Base-by-base conservation (phyloP, 1,140 invertebrate genomes). In the Calliphora vicina region DNA sequence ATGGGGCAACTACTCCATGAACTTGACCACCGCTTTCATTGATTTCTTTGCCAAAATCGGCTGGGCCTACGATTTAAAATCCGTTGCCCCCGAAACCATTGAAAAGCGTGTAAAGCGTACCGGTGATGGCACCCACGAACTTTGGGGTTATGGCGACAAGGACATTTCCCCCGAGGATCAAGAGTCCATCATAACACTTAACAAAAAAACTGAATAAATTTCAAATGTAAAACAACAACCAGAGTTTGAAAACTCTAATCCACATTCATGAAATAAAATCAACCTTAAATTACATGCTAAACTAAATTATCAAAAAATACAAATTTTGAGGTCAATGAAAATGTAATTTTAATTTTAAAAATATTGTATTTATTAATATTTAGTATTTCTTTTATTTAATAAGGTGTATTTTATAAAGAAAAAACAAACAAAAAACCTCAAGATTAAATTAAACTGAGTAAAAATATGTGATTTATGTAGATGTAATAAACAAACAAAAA, bases 1-100 rank as follows among this genome's bases (percentile, higher is more conserved):
- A 87, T 91, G 96, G 0, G 95, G 96, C 57, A 93, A 94, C 87
- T 96, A 95, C 91, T 91, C 92, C 12, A 89, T 94, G 4, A 98
- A 98, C 87, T 91, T 95, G 45, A 97, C 96, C 0, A 96, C 94
- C 0, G 91, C 92, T 3, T 96, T 97, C 88, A 97, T 98, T 83
- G 96, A 98, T 86, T 93, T 95, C 81, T 95, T 95, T 87, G 94
- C 95, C 1, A 93, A 93, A 86, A 93, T 98, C 81, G 97, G 97
- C 1, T 95, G 94, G 93, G 97, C 95, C 0, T 97, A 97, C 87
- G 97, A 98, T 88, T 87, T 96, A 76, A 97, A 97, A 87, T 94
- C 93, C 0, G 96, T 97, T 0, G 93, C 95, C 0, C 87, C 91
- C 12, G 93, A 95, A 27, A 93, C 96, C 82, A 90, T 96, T 1